Conservation (phyloP, 2,888 invertebrate species). For the Drosophila macrothrix region DNA sequence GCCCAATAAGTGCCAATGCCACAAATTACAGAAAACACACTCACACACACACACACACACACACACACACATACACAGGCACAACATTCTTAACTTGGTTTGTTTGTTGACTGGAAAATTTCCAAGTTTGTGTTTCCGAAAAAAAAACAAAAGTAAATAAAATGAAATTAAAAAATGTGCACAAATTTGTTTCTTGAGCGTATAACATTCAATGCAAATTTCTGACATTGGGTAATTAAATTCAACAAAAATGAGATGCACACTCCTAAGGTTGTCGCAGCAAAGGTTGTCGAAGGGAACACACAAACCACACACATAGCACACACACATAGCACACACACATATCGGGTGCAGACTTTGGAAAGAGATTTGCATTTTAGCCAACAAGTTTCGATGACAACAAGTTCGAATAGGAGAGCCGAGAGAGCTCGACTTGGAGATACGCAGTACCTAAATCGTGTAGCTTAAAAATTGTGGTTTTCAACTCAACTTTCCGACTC, state of each 20-base stretch:
- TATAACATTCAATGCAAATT: conserved; percentile 45
- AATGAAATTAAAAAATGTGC: not conserved
- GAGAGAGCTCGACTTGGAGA: not conserved
- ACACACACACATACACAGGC: not conserved
- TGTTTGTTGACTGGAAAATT: conserved; percentile 3
- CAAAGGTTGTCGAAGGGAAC: not conserved
- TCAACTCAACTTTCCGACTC: not conserved
- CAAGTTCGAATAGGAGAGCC: too few relatives aligned
- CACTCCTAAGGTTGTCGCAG: conserved; percentile 12
- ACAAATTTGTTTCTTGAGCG: conserved; percentile 29
- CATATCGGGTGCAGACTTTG: conserved; percentile 41
- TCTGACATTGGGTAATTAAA: conserved; percentile 63
- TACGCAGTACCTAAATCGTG: not conserved
- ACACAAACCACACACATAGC: conserved; percentile 5
- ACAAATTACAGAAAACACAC: conserved; percentile 23
- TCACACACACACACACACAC: not conserved
- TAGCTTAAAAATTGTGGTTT: not conserved
- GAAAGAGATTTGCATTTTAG: conserved; percentile 56
- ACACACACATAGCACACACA: not conserved
- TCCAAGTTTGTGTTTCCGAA: not conserved
- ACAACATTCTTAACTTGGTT: not conserved
- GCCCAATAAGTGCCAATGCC: conserved; percentile 26
- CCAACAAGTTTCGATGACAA: conserved; percentile 31
- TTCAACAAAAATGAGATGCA: conserved; percentile 50
- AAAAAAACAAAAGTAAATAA: not conserved